A percentile compares a stretch with the other conserved stretches of the same genome.
phyloP scores from a whole-genome alignment of 2,888 invertebrate genomes.

The Alsophila aescularia region DNA sequence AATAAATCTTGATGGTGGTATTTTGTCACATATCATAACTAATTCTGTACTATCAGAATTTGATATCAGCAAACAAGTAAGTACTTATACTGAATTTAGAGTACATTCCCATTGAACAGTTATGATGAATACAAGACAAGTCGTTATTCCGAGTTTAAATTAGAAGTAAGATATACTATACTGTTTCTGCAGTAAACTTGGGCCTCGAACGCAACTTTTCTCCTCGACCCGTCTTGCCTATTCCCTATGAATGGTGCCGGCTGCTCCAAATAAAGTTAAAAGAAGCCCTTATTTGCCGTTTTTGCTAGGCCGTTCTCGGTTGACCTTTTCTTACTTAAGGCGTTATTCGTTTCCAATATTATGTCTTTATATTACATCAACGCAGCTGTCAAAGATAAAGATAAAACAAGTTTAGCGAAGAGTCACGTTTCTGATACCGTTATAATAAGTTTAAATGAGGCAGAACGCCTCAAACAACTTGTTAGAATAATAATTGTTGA shows the following conservation, averaged over 20 bases:
- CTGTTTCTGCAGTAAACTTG: not conserved
- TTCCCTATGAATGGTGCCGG: slow-evolving; percentile 73
- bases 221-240: slow-evolving; percentile 67
- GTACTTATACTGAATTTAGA: not conserved
- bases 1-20: not conserved
- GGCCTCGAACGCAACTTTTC: slow-evolving; percentile 54
- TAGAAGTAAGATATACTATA: not conserved
- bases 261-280: slow-evolving; percentile 57
- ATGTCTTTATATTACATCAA: slow-evolving; percentile 27
- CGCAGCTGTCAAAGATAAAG: slow-evolving; percentile 38
- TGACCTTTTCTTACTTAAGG: slow-evolving; percentile 38
- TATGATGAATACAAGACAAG: too few relatives aligned
- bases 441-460: slow-evolving; percentile 43
- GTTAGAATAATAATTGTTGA: slow-evolving; percentile 8
- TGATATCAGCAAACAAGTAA: too few relatives aligned
- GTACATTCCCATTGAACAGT: too few relatives aligned
- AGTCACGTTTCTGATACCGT: slow-evolving; percentile 59
- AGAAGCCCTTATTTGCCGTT: slow-evolving; percentile 44
- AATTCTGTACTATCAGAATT: too few relatives aligned
- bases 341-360: slow-evolving; percentile 24
- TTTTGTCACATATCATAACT: too few relatives aligned
- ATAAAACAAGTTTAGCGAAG: slow-evolving; percentile 46
- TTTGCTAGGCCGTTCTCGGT: slow-evolving; percentile 41
- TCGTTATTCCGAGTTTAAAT: too few relatives aligned
- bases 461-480: slow-evolving; percentile 7